Percentiles rank a stretch among this genome's conserved stretches.
phyloP scores from a whole-genome alignment of 2,113 vertebrate species.

The Aythya baeri region DNA sequence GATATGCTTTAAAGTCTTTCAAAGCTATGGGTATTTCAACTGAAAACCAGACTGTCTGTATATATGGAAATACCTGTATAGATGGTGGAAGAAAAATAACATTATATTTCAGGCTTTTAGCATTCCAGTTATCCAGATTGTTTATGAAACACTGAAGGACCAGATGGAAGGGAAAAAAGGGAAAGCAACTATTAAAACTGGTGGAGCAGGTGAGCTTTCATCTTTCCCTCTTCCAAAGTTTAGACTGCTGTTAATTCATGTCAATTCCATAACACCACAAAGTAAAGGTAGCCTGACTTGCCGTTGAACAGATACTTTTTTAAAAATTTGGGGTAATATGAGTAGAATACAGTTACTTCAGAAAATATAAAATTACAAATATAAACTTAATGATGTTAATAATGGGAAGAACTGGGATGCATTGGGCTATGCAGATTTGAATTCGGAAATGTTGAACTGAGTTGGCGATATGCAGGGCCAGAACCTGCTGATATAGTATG shows the following conservation, averaged over 20 bases:
- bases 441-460: neutral
- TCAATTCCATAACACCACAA: neutral
- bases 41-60: neutral
- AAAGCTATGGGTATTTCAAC: neutral
- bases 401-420: neutral
- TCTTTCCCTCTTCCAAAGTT: neutral
- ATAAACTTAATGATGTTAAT: neutral
- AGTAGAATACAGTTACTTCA: neutral
- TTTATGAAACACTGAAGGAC: conserved; percentile 96
- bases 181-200: conserved; percentile 89
- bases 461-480: neutral
- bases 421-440: neutral
- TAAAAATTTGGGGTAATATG: neutral
- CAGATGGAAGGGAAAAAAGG: conserved; percentile 96
- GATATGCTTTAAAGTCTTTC: neutral
- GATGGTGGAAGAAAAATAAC: neutral
- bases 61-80: neutral
- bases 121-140: conserved; percentile 98
- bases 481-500: neutral
- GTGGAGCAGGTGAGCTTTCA: conserved; percentile 82
- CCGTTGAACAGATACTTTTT: neutral
- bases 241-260: neutral
- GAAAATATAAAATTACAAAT: neutral
- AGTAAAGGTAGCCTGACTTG: neutral
- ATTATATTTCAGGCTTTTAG: conserved; percentile 88